Base-by-base conservation (phyloP, 2,888 invertebrate genomes). In the Macropis europaea region DNA sequence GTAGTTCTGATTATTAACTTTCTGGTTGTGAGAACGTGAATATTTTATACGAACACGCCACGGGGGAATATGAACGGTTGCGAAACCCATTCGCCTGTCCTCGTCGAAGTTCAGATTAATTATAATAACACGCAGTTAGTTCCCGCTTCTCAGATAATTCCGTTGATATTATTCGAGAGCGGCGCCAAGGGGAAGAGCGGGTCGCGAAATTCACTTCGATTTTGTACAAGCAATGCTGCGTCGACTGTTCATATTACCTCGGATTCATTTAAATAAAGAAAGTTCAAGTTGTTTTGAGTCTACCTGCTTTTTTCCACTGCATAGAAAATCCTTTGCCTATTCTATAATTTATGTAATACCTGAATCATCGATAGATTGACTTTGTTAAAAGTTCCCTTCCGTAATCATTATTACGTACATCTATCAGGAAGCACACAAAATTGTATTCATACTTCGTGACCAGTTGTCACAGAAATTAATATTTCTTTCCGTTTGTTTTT, bases 391-490 rank as follows among this genome's bases (percentile, higher is more conserved):
- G n/a, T n/a, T n/a, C n/a, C n/a, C n/a, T n/a, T n/a, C n/a, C n/a
- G n/a, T n/a, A n/a, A n/a, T n/a, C n/a, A n/a, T n/a, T n/a, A n/a
- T n/a, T n/a, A n/a, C n/a, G n/a, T n/a, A n/a, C n/a, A 36, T 11
- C 15, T 7, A 17, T 40, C 17, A 11, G 19, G 42, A 54, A 19
- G 6, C 11, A 11, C 9, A 28, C 15, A 13, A 24, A 17, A 26
- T 47, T 22, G 24, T 30, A 17, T 47, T 4, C n/a, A n/a, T 3
- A 11, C 5, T 24, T 26, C 3, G 7, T 4, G 11, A 40, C 2
- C 6, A 9, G 82, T 86, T 2, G 77, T 79, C n/a, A 85, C 87
- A 15, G 81, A 84, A 9, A 85, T 82, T 60, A 80, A 66, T n/a
- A 68, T 85, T 38, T 79, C 83, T 50, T 76, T 83, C 26, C 81